These are phyloP conservation scores for Ascidia mentula DNA, from an alignment of 23 tunicate genomes.

Conservation along the genomic window DNA sequence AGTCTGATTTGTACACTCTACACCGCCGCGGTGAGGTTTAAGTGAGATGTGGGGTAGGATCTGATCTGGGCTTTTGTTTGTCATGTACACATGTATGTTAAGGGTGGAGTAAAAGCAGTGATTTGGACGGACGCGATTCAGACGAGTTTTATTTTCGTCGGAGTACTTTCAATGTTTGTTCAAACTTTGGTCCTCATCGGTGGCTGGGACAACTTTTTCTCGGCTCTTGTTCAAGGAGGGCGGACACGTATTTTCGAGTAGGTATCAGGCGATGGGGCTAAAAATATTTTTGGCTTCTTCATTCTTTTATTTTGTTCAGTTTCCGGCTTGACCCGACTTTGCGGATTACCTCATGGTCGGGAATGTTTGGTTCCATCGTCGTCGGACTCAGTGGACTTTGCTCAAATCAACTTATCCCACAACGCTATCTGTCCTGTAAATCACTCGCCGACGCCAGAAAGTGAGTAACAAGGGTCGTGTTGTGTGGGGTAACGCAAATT, in stretches of 20 bases:
- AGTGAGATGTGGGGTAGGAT: background rate
- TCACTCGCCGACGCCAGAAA: constrained; percentile 29
- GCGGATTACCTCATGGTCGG: constrained; percentile 6
- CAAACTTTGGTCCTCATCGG: background rate
- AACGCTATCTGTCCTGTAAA: constrained; percentile 40
- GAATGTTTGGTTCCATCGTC: background rate
- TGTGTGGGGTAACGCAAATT: background rate
- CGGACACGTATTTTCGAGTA: constrained; percentile 31
- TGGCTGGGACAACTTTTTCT: constrained; percentile 9
- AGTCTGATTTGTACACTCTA: constrained; percentile 50
- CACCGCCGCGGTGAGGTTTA: constrained; percentile 46
- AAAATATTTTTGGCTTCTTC: background rate
- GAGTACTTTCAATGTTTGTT: constrained; percentile 19
- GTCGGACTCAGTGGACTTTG: background rate
- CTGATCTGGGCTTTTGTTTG: background rate
- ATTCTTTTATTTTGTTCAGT: background rate
- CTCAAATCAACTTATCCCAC: background rate
- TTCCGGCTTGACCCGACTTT: background rate
- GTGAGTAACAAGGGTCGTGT: background rate
- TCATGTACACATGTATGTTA: background rate
- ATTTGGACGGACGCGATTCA: constrained; percentile 52
- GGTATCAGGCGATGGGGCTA: constrained; percentile 7
- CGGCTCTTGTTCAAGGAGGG: constrained; percentile 10
- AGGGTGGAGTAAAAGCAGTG: constrained; percentile 67
- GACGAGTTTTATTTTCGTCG: constrained; percentile 29